Evolutionary conservation across 2,113 vertebrate species (phyloP), one percentile per base, ranked within the genome.

Genomic region (Myocastor coypus): DNA sequence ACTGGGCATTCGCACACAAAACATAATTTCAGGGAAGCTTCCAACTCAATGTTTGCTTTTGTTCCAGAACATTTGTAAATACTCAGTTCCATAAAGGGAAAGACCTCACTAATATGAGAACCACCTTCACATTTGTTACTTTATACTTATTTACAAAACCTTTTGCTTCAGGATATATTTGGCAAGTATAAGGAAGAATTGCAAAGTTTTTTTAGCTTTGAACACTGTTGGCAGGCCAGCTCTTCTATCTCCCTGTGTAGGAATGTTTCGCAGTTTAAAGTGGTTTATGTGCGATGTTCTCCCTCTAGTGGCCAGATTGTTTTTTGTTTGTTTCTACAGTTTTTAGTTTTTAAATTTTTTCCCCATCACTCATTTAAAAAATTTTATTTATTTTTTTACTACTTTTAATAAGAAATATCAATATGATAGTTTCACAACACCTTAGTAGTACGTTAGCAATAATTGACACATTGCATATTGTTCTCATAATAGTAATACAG

Each of bases 301-400:
- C 97, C 97, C 96, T 95, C 97, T 97, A 94, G 97, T 92, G 97
- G 96, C 50, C 68, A 87, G 26, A 69, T 34, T 6, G 85, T 14
- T 42, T 17, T 63, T 61, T 26, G 71, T 82, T 34, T 52, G 26
- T 46, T 89, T 82, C 55, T 82, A 63, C n/a, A 55, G 30, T 80
- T 40, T 50, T 73, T 52, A 40, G 55, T 16, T 32, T 92, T 75
- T 32, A n/a, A n/a, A n/a, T n/a, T n/a, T n/a, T n/a, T n/a, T n/a
- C n/a, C n/a, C n/a, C n/a, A n/a, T n/a, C n/a, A n/a, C n/a, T n/a
- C n/a, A n/a, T n/a, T n/a, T n/a, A n/a, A n/a, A n/a, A n/a, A n/a
- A n/a, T n/a, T n/a, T n/a, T n/a, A n/a, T n/a, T n/a, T n/a, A n/a
- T n/a, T n/a, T n/a, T n/a, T n/a, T n/a, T n/a, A n/a, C n/a, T n/a